These are phyloP conservation scores for Gortyna flavago DNA, from an alignment of 2,888 invertebrate species.

Conservation along the genomic window DNA sequence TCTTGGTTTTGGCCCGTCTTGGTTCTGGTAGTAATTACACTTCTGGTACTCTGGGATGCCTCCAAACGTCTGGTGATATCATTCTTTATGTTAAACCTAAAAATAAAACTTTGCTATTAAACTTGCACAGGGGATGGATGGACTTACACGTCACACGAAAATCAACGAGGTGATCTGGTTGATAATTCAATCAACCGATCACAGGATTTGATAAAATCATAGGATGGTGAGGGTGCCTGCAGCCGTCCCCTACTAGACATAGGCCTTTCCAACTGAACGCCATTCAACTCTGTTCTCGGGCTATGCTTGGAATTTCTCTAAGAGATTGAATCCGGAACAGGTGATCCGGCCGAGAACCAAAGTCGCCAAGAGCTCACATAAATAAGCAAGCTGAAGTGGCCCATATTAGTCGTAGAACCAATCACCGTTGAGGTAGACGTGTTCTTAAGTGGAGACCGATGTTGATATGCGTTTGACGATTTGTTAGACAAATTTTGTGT, in stretches of 20 bases:
- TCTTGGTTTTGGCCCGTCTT: conserved; percentile 12
- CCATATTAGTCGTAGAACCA: background rate
- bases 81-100: conserved; percentile 43
- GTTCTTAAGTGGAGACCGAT: too few species aligned
- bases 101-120: conserved; percentile 21
- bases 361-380: background rate
- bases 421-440: background rate
- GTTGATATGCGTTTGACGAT: background rate
- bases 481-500: background rate
- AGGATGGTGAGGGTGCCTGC: background rate
- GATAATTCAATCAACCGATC: background rate
- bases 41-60: conserved; percentile 7
- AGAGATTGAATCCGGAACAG: background rate
- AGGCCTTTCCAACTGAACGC: background rate
- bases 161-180: background rate
- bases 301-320: background rate
- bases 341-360: background rate
- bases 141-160: background rate
- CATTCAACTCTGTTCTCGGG: background rate
- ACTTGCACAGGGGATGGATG: background rate
- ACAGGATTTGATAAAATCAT: background rate
- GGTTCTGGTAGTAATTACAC: background rate
- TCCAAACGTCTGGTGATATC: background rate
- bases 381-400: background rate
- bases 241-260: background rate